Base-by-base conservation (phyloP, 2,797 vertebrate species). In the Ctenosaura bakeri region DNA sequence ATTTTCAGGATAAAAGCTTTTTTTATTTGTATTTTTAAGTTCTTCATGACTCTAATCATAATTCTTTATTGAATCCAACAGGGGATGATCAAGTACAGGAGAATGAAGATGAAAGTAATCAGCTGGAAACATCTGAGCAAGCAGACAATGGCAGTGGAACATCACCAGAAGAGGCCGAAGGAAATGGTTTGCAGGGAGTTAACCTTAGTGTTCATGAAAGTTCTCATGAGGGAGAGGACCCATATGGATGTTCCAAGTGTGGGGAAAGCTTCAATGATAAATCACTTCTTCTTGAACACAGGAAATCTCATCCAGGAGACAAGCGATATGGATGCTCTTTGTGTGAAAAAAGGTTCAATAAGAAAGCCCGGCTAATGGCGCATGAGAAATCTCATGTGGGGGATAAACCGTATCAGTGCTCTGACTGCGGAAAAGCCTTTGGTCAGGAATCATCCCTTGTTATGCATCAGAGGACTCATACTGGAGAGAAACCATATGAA, bases 261-360 rank as follows among this genome's bases (percentile, higher is more conserved):
- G 89, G 76, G 29, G 18, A 90, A 12, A 73, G 76, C 66, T 90
- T 90, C 83, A 62, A 62, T 18, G 1, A 71, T 12, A 90, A 90
- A 86, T 80, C 64, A 5, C 54, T 80, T 29, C 89, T 90, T 24
- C 83, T 90, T 42, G 89, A 80, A 59, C 89, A 90, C 76, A 32
- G 89, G 69, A 71, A 52, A 35, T 80, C 89, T 18, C 89, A 90
- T n/a, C 83, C 64, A 3, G 89, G 83, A 71, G 83, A 79, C 1
- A 80, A 54, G 26, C 83, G 76, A 71, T 90, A 90, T 1, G 76
- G 50, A 26, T 90, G 89, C 18, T 46, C 89, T 22, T 35, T n/a
- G 2, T 90, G 89, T 2, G 83, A 59, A 42, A 86, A 90, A 71
- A 90, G 77, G 9, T 90, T 90, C 77, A 90, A 90, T 38, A 90